Conservation (phyloP, 2,113 vertebrate species). For the Nycticryphes semicollaris region DNA sequence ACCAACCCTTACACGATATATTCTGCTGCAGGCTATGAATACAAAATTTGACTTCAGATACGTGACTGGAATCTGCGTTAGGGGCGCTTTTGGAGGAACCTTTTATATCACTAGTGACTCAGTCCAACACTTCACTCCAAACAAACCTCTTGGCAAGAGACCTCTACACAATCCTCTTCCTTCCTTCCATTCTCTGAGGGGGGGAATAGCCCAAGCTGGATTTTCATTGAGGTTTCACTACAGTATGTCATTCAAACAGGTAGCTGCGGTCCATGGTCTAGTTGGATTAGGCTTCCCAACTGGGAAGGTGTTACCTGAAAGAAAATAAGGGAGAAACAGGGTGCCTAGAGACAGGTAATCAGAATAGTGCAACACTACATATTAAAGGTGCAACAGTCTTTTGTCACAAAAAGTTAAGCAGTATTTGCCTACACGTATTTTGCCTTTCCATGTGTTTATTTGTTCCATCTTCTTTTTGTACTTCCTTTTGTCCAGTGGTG, state of each 20-base stretch:
- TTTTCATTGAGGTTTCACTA: background rate
- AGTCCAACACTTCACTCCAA: background rate
- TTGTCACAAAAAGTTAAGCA: background rate
- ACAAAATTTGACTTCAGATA: background rate
- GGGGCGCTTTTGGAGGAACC: background rate
- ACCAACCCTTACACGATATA: background rate
- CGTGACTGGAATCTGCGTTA: background rate
- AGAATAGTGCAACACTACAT: background rate
- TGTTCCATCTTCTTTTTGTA: slow-evolving; percentile 4
- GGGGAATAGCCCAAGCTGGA: background rate
- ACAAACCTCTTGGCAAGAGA: background rate
- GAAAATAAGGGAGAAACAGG: background rate
- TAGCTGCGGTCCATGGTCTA: background rate
- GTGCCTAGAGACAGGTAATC: background rate
- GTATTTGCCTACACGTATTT: slow-evolving; percentile 42
- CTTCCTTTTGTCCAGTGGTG: background rate
- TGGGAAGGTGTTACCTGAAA: background rate
- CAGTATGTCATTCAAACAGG: background rate
- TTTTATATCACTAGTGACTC: background rate
- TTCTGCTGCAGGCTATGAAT: background rate
- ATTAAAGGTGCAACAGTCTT: background rate
- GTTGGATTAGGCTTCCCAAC: background rate
- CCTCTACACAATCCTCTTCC: background rate
- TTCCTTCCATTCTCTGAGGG: background rate
- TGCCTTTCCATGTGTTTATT: slow-evolving; percentile 40